Evolutionary conservation across 2,797 vertebrate species (phyloP), one percentile per base, ranked within the genome.

Genomic region (Rhadinocentrus ornatus): DNA sequence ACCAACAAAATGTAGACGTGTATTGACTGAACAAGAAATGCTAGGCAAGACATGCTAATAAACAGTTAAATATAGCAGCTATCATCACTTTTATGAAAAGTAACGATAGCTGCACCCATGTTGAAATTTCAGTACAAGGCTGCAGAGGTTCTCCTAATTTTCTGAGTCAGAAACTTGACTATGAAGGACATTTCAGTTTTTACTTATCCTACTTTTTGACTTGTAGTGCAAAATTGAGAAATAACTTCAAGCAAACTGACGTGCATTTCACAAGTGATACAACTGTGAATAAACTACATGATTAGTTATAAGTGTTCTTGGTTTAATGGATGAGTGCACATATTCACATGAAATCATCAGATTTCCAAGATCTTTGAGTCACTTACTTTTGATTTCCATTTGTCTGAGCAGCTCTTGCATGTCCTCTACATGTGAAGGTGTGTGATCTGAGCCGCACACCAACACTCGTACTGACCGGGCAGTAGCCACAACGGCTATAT

Each of bases 311-410:
- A 52, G 48, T 24, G 22, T 8, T 6, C n/a, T n/a, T 16, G 39
- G 0, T 16, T 16, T 46, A n/a, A 46, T 46, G 44, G n/a, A 41
- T 18, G 13, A 15, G 2, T 27, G 6, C 26, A 16, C 13, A 18
- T 15, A 9, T 29, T 12, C 15, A 16, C 52, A 27, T 54, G 18
- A 31, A 29, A 31, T 16, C 55, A 57, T 24, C 31, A 26, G 15
- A 64, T 35, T 15, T 4, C 22, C 18, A 6, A 22, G 13, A 8
- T 55, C 27, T 55, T 46, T 44, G 37, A 3, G 13, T 92, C 18
- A 74, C 96, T 79, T 92, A 98, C 97, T 97, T 93, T 93, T 91
- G 84, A 96, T 94, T 69, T 92, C 94, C 93, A 96, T 94, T 32
- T 80, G 84, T 71, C 69, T 65, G 44, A 97, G 93, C 35, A 92